Evolutionary conservation across 1,140 invertebrate species (phyloP).

Genomic region (Zaprionus ghesquierei): DNA sequence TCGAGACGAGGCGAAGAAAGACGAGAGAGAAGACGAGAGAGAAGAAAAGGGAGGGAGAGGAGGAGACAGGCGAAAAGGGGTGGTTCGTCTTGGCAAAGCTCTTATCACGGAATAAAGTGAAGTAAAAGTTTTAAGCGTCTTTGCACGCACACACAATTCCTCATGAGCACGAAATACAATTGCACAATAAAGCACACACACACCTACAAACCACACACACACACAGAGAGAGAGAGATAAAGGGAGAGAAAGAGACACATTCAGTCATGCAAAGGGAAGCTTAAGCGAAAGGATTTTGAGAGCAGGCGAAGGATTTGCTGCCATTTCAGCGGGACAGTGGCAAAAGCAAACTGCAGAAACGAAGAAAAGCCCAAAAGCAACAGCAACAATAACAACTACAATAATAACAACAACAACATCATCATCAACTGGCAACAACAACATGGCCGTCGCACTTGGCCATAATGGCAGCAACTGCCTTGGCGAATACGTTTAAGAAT

Average conservation of each 20-base stretch:
- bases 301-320: slow-evolving; percentile 39
- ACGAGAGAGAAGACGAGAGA: too few species aligned
- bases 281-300: slow-evolving; percentile 70
- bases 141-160: slow-evolving; percentile 78
- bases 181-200: slow-evolving; percentile 68
- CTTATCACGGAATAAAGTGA: slow-evolving; percentile 64
- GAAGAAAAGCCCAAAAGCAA: slow-evolving; percentile 22
- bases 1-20: too few species aligned
- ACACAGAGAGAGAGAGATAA: slow-evolving; percentile 9
- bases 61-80: too few species aligned
- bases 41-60: too few species aligned
- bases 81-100: slow-evolving; percentile 26
- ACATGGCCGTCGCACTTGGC: slow-evolving; percentile 15
- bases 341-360: not conserved
- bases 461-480: slow-evolving; percentile 64
- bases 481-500: slow-evolving; percentile 61
- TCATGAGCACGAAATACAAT: slow-evolving; percentile 79
- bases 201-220: slow-evolving; percentile 21
- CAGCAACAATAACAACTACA: too few species aligned
- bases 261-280: slow-evolving; percentile 52
- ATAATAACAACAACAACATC: too few species aligned
- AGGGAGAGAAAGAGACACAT: slow-evolving; percentile 7
- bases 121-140: slow-evolving; percentile 74
- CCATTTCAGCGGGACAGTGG: slow-evolving; percentile 47
- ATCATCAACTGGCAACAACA: slow-evolving; percentile 39